Percentiles rank a stretch among this genome's conserved stretches.
phyloP scores from a whole-genome alignment of 2,113 vertebrate species.

The Rhea pennata region DNA sequence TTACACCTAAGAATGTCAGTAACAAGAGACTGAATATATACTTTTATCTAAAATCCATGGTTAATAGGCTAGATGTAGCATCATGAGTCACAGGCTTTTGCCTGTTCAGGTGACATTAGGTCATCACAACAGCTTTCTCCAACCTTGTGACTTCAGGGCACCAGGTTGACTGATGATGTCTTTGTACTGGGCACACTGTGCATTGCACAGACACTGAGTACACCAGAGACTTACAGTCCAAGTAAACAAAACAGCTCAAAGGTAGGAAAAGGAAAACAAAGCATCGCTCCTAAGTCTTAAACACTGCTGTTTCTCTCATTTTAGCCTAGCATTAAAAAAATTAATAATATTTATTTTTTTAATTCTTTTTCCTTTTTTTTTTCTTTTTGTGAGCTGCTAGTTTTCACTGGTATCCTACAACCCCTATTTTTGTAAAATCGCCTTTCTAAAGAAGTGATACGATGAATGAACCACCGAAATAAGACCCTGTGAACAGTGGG shows the following conservation, averaged over 20 bases:
- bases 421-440: background rate
- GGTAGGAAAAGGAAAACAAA: background rate
- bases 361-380: background rate
- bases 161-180: background rate
- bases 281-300: background rate
- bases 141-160: background rate
- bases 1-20: background rate
- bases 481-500: background rate
- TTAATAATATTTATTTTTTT: background rate
- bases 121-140: background rate
- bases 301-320: background rate
- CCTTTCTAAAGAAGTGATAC: background rate
- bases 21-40: background rate
- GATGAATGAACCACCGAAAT: constrained; percentile 24
- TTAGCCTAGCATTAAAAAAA: background rate
- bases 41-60: background rate
- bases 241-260: background rate
- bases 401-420: background rate
- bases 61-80: background rate
- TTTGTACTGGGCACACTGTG: background rate
- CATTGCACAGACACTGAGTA: background rate
- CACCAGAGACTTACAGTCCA: background rate
- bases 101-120: background rate
- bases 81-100: background rate
- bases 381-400: background rate